A percentile compares a stretch with the other conserved stretches of the same genome.
Evolutionary conservation across 1,140 invertebrate genomes (phyloP).

Genomic region (Propsilocerus akamusi): DNA sequence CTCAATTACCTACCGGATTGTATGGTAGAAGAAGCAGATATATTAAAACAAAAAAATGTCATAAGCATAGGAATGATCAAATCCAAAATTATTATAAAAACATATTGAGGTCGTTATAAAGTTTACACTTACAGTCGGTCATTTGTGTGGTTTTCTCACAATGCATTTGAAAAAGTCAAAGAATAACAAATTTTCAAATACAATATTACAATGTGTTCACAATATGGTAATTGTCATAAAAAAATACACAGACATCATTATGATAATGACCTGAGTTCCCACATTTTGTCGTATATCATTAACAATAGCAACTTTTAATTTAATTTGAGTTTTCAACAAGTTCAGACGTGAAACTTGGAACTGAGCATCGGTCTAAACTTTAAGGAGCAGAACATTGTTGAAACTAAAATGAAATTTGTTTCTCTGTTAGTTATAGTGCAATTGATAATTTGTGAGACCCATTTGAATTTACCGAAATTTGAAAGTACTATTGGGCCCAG

Average conservation of each 20-base stretch:
- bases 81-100: too few species aligned
- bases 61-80: too few species aligned
- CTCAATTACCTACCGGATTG: too few species aligned
- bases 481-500: background rate
- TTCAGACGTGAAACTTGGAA: background rate
- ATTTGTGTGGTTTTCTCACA: too few species aligned
- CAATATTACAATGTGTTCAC: constrained; percentile 1
- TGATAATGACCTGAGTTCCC: background rate
- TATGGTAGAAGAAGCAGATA: too few species aligned
- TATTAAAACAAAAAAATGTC: too few species aligned
- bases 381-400: background rate
- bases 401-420: too few species aligned
- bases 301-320: constrained; percentile 4
- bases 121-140: too few species aligned
- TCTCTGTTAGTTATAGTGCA: background rate
- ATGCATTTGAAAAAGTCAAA: too few species aligned
- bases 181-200: too few species aligned
- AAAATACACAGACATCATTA: background rate
- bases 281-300: background rate
- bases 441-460: background rate
- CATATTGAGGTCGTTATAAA: too few species aligned
- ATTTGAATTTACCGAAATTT: background rate
- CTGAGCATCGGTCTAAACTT: background rate
- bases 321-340: background rate
- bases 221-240: background rate